Evolutionary conservation across 2,113 vertebrate species (phyloP).

Genomic region (Eudyptes chrysolophus): DNA sequence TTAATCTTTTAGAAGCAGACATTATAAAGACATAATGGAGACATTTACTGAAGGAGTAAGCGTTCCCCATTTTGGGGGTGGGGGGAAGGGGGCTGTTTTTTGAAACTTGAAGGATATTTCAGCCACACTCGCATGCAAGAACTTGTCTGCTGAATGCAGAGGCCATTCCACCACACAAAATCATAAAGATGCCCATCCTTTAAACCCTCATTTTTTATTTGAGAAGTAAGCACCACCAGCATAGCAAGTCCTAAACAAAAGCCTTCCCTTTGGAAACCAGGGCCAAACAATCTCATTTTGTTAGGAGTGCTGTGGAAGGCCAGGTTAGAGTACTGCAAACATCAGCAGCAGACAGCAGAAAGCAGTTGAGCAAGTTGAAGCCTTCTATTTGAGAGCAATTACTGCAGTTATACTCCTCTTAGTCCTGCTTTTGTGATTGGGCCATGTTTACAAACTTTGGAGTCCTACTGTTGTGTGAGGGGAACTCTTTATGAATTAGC

Average conservation of each 20-base stretch:
- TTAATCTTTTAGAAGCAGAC: neutral
- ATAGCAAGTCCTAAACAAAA: neutral
- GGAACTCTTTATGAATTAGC: neutral
- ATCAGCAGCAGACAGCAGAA: neutral
- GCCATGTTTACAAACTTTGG: neutral
- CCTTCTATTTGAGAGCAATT: neutral
- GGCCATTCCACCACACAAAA: neutral
- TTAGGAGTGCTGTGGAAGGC: neutral
- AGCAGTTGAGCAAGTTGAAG: neutral
- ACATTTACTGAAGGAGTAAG: neutral
- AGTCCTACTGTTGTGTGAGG: neutral
- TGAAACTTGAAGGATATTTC: neutral
- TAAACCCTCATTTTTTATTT: neutral
- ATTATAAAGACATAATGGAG: neutral
- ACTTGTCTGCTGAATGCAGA: neutral
- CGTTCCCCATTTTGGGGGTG: rapidly evolving
- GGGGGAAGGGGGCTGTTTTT: neutral
- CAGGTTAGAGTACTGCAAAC: neutral
- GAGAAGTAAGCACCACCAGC: neutral
- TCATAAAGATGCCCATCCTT: neutral
- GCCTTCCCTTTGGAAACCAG: neutral
- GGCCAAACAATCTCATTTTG: neutral
- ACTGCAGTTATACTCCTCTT: neutral
- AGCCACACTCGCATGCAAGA: neutral
- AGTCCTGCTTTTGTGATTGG: too few relatives aligned